Conservation (phyloP, 1,140 invertebrate species). For the Rhopalosiphum maidis region DNA sequence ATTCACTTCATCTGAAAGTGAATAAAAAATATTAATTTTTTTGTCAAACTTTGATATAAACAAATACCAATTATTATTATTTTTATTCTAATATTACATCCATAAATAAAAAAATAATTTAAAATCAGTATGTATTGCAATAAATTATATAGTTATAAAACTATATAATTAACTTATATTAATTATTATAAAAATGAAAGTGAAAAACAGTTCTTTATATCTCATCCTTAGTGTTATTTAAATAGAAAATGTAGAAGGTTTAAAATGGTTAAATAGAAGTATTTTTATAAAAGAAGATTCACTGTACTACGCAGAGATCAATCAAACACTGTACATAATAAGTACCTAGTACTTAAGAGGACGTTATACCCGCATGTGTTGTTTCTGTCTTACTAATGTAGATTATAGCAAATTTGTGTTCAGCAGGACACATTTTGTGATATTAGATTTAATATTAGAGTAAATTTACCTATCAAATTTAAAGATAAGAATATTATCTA, state of each 20-base stretch:
- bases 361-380: too few relatives aligned
- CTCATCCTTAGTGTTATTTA: not conserved
- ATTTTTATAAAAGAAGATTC: not conserved
- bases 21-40: not conserved
- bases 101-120: not conserved
- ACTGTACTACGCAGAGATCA: not conserved
- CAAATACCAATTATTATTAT: not conserved
- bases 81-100: not conserved
- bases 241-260: not conserved
- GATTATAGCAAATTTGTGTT: too few relatives aligned
- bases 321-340: not conserved
- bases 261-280: not conserved
- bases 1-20: slow-evolving; percentile 15
- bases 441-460: too few relatives aligned
- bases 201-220: not conserved
- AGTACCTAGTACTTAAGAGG: not conserved
- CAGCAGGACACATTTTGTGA: too few relatives aligned
- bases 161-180: not conserved
- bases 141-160: not conserved
- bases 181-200: not conserved
- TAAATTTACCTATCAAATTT: too few relatives aligned
- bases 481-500: too few relatives aligned
- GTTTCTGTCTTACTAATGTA: too few relatives aligned
- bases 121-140: not conserved
- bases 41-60: not conserved